A percentile compares a stretch with the other conserved stretches of the same genome.
These are phyloP conservation scores for Hemicordylus capensis DNA, from an alignment of 2,113 vertebrate species.

Conservation along the genomic window DNA sequence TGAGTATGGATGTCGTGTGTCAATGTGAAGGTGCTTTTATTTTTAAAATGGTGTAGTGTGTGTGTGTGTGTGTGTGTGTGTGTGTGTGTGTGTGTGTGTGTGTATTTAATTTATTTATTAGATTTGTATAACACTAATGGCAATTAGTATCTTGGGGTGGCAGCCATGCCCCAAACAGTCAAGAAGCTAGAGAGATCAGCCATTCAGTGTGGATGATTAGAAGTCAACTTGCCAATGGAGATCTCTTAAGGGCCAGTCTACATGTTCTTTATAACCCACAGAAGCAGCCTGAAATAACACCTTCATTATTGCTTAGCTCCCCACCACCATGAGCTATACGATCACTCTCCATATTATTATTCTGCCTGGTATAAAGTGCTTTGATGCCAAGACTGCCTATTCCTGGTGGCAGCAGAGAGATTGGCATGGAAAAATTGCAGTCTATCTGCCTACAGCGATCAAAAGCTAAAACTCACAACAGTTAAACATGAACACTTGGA, in stretches of 20 bases:
- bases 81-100: no score
- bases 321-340: not conserved
- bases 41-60: not conserved
- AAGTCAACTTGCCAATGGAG: not conserved
- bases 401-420: not conserved
- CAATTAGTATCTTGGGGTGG: not conserved
- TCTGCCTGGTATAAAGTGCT: not conserved
- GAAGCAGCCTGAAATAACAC: not conserved
- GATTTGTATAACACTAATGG: no score
- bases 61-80: no score
- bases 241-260: not conserved
- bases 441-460: not conserved
- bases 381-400: not conserved
- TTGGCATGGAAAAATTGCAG: not conserved
- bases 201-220: not conserved
- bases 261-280: not conserved
- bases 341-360: not conserved
- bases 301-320: not conserved
- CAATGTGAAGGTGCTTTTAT: constrained; percentile 54
- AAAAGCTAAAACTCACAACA: not conserved
- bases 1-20: constrained; percentile 68
- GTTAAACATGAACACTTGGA: not conserved
- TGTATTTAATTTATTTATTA: no score
- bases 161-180: not conserved
- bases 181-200: not conserved